Evolutionary conservation across 2,797 vertebrate genomes (phyloP), one percentile per base, ranked within the genome.

Genomic region (Hephaestus fuliginosus): DNA sequence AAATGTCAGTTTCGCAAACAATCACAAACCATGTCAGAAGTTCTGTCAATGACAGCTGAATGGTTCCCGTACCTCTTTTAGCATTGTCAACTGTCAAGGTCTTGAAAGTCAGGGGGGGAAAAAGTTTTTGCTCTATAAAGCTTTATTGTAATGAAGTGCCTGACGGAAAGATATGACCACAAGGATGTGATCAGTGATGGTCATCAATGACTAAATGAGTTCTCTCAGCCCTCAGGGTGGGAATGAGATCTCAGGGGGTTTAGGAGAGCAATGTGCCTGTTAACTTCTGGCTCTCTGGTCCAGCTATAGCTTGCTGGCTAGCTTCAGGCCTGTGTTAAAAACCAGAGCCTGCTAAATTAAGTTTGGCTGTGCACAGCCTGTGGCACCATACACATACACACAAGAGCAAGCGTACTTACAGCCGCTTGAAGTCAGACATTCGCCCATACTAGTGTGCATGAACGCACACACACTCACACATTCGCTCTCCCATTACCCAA

Each of bases 171-270:
- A 89, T 91, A 87, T 93, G 91, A 91, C 91, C 91, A 92, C 83
- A 64, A 92, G 91, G 91, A 91, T 90, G 85, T 91, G 91, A 93
- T 91, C 91, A 88, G 83, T 62, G 83, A 88, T 89, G 92, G 92
- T 92, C 93, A 93, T 95, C 92, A 93, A 91, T 93, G 92, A 78
- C 83, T 94, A 94, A 94, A 94, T 93, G 86, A 92, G 92, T 93
- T 93, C 90, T 86, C 67, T 80, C 53, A 55, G 67, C 84, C 93
- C 86, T 83, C 55, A 67, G 90, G 92, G 84, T 76, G 28, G 53
- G 73, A 83, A 75, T 28, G 41, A 83, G 83, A 80, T 93, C 92
- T 91, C 90, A 78, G 81, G 90, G 89, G 90, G 69, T 83, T 91
- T 82, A 63, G 76, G 83, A 74, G 90, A 90, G 87, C 89, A 87